Base-by-base conservation (phyloP, 2,888 invertebrate species). In the Capitulum mitella region DNA sequence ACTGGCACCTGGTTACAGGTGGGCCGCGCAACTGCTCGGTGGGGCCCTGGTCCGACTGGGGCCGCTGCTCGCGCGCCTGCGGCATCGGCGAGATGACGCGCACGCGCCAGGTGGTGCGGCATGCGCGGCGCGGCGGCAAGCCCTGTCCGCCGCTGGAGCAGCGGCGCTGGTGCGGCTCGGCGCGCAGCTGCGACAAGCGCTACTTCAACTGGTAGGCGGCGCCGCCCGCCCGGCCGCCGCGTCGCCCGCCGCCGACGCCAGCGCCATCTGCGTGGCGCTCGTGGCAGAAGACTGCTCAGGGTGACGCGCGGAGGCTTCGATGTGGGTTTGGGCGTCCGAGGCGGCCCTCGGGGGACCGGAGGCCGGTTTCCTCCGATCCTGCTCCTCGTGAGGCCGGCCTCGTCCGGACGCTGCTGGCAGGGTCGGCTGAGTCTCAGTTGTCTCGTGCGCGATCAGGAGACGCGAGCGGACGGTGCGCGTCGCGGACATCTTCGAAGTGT, bases 91-190 rank as follows among this genome's bases (percentile, higher is more conserved):
- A 94, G 84, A 93, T 80, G 81, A 79, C 78, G 14, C 90, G 96
- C 83, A 91, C 91, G 83, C 89, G 95, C 81, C 90, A 91, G 83
- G 90, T 97, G 78, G 86, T 92, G 82, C 91, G 92, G 83, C 91
- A 92, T 83, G 91, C 93, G 78, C 88, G 92, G 80, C 89, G 93
- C 22, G 93, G 93, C 22, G 96, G 96, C 16, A 88, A 90, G 43
- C 89, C 91, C 14, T 97, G 97, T 87, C 94, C 94, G 10, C 92
- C 93, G 22, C 89, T 95, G 79, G 89, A 91, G 82, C 92, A 94
- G 85, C 93, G 93, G 40, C 91, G 93, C 84, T 95, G 95, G 94
- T 95, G 95, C 85, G 94, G 94, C 80, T 91, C 92, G 82, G 90
- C 90, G 81, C 88, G 89, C 82, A 90, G 90, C 81, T 92, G 92